phyloP scores from a whole-genome alignment of 2,113 vertebrate species.

The Sciurus niger region DNA sequence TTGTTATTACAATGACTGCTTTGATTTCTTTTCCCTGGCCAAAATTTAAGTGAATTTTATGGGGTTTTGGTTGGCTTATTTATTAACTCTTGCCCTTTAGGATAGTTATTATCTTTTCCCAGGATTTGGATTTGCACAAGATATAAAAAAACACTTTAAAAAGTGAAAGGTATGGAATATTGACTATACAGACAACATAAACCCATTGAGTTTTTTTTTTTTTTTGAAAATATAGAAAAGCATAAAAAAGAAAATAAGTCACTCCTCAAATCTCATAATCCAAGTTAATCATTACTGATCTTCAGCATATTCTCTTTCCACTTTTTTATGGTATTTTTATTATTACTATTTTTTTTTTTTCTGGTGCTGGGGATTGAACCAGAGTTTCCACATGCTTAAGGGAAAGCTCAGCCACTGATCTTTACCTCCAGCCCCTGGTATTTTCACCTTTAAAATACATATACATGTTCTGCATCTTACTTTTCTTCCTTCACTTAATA shows the following conservation, averaged over 20 bases:
- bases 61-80: constrained; percentile 14
- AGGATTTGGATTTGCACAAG: constrained; percentile 31
- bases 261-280: not conserved
- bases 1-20: not conserved
- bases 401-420: not conserved
- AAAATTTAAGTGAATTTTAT: constrained; percentile 35
- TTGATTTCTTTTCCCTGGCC: not conserved
- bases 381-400: not conserved
- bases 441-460: not conserved
- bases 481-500: not conserved
- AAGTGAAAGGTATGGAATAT: not conserved
- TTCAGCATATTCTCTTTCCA: not conserved
- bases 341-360: not conserved
- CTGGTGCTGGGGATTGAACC: not conserved
- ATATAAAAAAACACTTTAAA: not conserved
- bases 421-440: no score
- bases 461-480: not conserved
- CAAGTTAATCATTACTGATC: not conserved
- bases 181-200: not conserved
- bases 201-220: not conserved
- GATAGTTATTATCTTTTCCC: not conserved
- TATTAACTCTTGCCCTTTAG: constrained; percentile 30
- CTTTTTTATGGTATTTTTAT: not conserved
- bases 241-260: not conserved
- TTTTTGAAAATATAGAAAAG: not conserved